Evolutionary conservation across 2,888 invertebrate genomes (phyloP).

Genomic region (Hyposoter didymator): DNA sequence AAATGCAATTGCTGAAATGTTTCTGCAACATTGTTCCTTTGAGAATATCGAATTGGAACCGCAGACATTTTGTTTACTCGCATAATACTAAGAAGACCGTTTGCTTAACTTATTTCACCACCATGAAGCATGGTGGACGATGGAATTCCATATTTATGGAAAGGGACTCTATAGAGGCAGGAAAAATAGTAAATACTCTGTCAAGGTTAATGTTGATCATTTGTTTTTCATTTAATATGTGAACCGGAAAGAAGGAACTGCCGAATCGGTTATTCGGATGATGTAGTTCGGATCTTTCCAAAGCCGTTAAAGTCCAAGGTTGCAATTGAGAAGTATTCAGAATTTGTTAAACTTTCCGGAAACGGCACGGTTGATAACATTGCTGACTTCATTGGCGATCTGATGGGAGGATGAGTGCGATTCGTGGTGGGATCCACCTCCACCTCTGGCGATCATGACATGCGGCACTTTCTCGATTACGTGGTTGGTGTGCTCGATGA

Average conservation of each 20-base stretch:
- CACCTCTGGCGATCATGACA: not conserved
- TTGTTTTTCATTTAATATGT: not conserved
- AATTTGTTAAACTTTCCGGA: not conserved
- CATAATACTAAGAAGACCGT: not conserved
- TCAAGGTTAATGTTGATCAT: not conserved
- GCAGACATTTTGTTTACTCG: not conserved
- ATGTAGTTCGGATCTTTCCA: not conserved
- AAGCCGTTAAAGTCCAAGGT: not conserved
- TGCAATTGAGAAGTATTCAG: not conserved
- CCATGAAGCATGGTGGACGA: not conserved
- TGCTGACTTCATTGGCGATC: too few relatives aligned
- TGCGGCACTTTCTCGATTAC: conserved; percentile 12
- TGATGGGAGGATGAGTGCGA: not conserved
- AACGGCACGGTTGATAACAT: not conserved
- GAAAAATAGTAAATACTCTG: not conserved
- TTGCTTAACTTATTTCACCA: not conserved
- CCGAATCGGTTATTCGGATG: not conserved
- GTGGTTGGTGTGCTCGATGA: conserved; percentile 10
- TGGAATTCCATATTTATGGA: not conserved
- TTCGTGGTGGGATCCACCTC: not conserved
- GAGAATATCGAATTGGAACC: not conserved
- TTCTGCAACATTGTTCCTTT: not conserved
- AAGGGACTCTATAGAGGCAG: not conserved
- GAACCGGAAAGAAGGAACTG: not conserved
- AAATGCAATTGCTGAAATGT: not conserved